Percentiles rank a stretch among this genome's conserved stretches.
Evolutionary conservation across 2,113 vertebrate species (phyloP).

Genomic region (Psittacula cyanocephala): DNA sequence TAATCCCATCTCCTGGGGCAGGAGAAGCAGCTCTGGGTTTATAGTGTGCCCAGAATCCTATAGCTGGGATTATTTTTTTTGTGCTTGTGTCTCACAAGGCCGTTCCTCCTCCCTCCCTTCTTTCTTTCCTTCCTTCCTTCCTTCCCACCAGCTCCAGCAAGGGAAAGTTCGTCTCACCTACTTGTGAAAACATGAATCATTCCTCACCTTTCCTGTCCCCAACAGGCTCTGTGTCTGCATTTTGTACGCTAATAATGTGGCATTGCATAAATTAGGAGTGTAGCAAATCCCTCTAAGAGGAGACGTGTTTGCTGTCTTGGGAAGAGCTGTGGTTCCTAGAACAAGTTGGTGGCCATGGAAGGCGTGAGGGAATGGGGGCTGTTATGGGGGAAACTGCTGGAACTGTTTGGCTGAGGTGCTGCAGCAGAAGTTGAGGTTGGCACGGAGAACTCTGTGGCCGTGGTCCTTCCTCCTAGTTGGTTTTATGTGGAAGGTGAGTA

Average conservation of each 20-base stretch:
- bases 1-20: conserved; percentile 59
- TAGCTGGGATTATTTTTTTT: conserved; percentile 33
- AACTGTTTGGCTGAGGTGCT: neutral
- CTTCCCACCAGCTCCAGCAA: neutral
- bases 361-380: neutral
- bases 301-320: neutral
- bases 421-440: neutral
- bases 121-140: neutral
- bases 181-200: conserved; percentile 61
- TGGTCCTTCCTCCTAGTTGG: neutral
- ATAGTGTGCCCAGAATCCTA: conserved; percentile 14
- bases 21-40: conserved; percentile 39
- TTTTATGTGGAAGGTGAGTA: neutral
- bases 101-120: neutral
- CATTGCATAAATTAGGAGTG: conserved; percentile 59
- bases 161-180: conserved; percentile 40
- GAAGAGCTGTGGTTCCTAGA: neutral
- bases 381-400: neutral
- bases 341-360: neutral
- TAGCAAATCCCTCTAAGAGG: conserved; percentile 39
- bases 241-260: conserved; percentile 56
- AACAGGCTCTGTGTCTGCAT: conserved; percentile 51
- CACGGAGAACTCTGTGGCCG: neutral
- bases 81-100: neutral
- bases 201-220: conserved; percentile 64